Percentiles rank a stretch among this genome's conserved stretches.
Evolutionary conservation across 2,888 invertebrate genomes (phyloP).

Genomic region (Drosophila koepferae): DNA sequence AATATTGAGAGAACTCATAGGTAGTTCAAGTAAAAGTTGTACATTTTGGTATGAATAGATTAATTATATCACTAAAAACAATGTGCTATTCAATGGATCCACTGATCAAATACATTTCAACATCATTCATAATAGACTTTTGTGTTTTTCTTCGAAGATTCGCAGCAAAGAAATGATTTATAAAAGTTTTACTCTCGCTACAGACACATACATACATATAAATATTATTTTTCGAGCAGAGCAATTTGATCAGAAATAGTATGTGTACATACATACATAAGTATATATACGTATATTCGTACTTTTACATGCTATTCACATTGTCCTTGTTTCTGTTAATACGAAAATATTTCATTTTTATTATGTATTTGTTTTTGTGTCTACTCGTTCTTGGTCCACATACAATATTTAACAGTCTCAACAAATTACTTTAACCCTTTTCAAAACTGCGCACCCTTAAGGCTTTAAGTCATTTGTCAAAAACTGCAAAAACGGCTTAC

Average conservation of each 20-base stretch:
- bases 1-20: not conserved
- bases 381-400: constrained; percentile 50
- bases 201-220: constrained; percentile 22
- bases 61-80: not conserved
- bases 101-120: not conserved
- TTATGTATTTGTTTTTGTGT: constrained; percentile 42
- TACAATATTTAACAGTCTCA: constrained; percentile 79
- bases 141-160: constrained; percentile 23
- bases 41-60: not conserved
- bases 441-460: constrained; percentile 67
- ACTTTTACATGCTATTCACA: not conserved
- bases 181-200: constrained; percentile 46
- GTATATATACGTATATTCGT: not conserved
- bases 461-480: constrained; percentile 81
- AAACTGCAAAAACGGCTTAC: constrained; percentile 70
- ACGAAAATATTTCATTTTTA: constrained; percentile 66
- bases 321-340: constrained; percentile 3
- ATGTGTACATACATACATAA: not conserved
- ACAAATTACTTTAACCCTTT: constrained; percentile 79
- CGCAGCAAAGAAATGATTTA: constrained; percentile 12
- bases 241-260: constrained; percentile 33
- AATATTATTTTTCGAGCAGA: constrained; percentile 50
- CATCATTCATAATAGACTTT: not conserved
- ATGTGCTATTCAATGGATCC: not conserved
- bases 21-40: not conserved